A percentile compares a stretch with the other conserved stretches of the same genome.
Evolutionary conservation across 2,888 invertebrate genomes (phyloP).

Genomic region (Tetranychus piercei): DNA sequence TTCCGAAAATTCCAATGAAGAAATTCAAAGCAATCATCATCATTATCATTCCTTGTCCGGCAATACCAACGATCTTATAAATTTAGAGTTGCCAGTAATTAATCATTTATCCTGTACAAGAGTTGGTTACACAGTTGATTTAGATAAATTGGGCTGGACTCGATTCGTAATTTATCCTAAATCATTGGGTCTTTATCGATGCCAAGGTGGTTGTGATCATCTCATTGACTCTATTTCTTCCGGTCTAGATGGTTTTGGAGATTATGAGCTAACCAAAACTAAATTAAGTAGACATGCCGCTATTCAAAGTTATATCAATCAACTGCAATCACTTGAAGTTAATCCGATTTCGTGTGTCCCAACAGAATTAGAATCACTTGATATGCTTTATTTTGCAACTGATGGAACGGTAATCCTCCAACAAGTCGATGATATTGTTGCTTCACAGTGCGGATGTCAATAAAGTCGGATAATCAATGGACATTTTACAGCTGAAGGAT

Average conservation of each 20-base stretch:
- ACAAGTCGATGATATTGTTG: background rate
- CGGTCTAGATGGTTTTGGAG: background rate
- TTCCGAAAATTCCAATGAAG: background rate
- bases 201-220: background rate
- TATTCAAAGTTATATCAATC: background rate
- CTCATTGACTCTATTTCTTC: background rate
- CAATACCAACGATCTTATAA: background rate
- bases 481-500: background rate
- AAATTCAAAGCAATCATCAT: background rate
- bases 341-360: background rate
- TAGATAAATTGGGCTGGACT: background rate
- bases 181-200: background rate
- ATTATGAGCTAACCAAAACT: background rate
- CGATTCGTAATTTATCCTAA: background rate
- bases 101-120: background rate
- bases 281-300: background rate
- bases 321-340: background rate
- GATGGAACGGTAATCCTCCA: background rate
- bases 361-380: background rate
- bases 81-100: background rate
- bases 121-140: background rate
- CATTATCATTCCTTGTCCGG: background rate
- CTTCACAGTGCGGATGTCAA: background rate
- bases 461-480: background rate
- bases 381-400: background rate